phyloP scores from a whole-genome alignment of 1,140 invertebrate genomes.

The Rhyacophila brunnea region DNA sequence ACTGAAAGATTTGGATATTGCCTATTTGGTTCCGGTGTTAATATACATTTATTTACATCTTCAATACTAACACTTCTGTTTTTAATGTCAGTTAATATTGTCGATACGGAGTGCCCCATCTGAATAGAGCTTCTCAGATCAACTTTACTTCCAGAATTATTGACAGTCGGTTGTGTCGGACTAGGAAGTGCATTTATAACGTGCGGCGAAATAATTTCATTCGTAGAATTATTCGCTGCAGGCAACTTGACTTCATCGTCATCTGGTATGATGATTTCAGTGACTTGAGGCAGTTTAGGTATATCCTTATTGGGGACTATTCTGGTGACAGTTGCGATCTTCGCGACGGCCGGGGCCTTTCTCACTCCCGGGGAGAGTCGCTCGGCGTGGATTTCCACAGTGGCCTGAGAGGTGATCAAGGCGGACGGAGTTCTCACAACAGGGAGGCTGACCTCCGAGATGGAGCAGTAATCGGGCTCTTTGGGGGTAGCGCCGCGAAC shows the following conservation, averaged over 20 bases:
- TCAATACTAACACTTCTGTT: constrained; percentile 31
- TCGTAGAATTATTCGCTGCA: no score
- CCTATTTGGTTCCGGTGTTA: constrained; percentile 16
- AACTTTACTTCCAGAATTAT: constrained; percentile 39
- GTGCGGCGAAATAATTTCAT: no score
- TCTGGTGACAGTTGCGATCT: constrained; percentile 48
- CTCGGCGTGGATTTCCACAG: constrained; percentile 53
- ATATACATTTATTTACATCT: constrained; percentile 31
- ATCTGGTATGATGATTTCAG: constrained; percentile 62
- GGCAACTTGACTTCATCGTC: constrained; percentile 48
- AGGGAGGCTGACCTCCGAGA: constrained; percentile 64
- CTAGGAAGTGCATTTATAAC: no score
- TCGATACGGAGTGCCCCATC: constrained; percentile 61
- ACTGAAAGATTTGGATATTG: constrained; percentile 12
- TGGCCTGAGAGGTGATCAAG: constrained; percentile 52
- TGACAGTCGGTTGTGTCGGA: no score
- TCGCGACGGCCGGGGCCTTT: constrained; percentile 43
- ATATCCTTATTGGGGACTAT: constrained; percentile 55
- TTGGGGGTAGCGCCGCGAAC: constrained; percentile 52
- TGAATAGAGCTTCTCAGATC: constrained; percentile 53
- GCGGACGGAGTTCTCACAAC: constrained; percentile 54
- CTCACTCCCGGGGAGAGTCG: constrained; percentile 46
- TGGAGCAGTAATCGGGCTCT: constrained; percentile 65
- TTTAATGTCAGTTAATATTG: constrained; percentile 59
- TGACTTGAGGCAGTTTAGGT: constrained; percentile 61